These are phyloP conservation scores for Philotrypesis tridentata DNA, from an alignment of 1,140 invertebrate species.

Conservation along the genomic window DNA sequence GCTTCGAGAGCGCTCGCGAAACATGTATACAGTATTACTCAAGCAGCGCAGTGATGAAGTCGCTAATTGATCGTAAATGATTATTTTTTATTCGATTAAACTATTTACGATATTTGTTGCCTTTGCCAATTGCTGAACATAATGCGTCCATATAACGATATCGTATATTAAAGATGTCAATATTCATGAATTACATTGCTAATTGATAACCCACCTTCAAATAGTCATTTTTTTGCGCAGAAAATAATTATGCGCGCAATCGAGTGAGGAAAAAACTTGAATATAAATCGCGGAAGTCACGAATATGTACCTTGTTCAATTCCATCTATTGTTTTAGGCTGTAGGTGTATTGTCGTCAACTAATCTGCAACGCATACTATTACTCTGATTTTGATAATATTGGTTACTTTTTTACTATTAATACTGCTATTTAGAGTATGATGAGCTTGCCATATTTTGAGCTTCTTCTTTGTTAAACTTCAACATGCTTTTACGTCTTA, in stretches of 20 bases:
- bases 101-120: background rate
- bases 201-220: background rate
- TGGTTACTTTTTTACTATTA: background rate
- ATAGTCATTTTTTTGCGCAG: background rate
- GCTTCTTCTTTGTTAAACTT: too few species aligned
- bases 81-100: background rate
- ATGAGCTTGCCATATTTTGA: too few species aligned
- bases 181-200: background rate
- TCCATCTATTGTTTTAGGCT: too few species aligned
- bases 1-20: too few species aligned
- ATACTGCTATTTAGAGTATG: too few species aligned
- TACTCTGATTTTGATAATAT: background rate
- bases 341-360: background rate
- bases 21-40: background rate
- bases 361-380: background rate
- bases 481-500: too few species aligned
- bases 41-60: background rate
- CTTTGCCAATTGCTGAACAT: too few species aligned
- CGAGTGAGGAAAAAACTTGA: background rate
- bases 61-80: constrained; percentile 26
- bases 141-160: too few species aligned
- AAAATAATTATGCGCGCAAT: background rate
- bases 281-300: too few species aligned
- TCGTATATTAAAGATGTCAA: too few species aligned
- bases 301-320: too few species aligned